Percentiles rank a stretch among this genome's conserved stretches.
These are phyloP conservation scores for Pachliopta kotzebuea DNA, from an alignment of 2,888 invertebrate species.

Conservation along the genomic window DNA sequence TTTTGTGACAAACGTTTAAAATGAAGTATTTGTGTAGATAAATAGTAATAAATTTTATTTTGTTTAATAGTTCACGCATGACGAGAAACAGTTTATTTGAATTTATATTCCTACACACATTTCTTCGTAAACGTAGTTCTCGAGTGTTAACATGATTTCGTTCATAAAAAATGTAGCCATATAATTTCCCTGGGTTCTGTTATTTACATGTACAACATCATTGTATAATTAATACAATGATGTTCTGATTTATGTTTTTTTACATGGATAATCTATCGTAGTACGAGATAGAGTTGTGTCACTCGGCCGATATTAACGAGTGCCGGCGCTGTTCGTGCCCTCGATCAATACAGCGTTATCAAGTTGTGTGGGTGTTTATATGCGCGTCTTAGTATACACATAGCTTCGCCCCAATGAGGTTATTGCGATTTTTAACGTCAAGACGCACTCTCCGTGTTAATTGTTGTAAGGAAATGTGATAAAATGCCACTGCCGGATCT, in stretches of 20 bases:
- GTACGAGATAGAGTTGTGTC: slow-evolving; percentile 7
- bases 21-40: not conserved
- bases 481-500: slow-evolving; percentile 89
- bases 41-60: not conserved
- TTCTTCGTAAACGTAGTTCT: not conserved
- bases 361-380: slow-evolving; percentile 73
- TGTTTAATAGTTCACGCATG: not conserved
- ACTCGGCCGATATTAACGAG: slow-evolving; percentile 36
- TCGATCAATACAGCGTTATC: slow-evolving; percentile 77
- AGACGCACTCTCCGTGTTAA: slow-evolving; percentile 34
- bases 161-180: not conserved
- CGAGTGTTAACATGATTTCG: not conserved
- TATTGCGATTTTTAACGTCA: slow-evolving; percentile 56
- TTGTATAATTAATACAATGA: not conserved
- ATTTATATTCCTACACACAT: not conserved
- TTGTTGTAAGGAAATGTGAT: slow-evolving; percentile 61
- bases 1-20: not conserved
- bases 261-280: slow-evolving; percentile 5
- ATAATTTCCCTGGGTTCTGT: not conserved
- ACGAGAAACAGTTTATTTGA: not conserved
- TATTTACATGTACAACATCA: not conserved
- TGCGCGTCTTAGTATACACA: slow-evolving; percentile 67
- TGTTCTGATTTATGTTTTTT: not conserved
- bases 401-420: slow-evolving; percentile 59
- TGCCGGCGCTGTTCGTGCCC: slow-evolving; percentile 48